Conservation (phyloP, 1,140 invertebrate species). For the Mercenaria mercenaria region DNA sequence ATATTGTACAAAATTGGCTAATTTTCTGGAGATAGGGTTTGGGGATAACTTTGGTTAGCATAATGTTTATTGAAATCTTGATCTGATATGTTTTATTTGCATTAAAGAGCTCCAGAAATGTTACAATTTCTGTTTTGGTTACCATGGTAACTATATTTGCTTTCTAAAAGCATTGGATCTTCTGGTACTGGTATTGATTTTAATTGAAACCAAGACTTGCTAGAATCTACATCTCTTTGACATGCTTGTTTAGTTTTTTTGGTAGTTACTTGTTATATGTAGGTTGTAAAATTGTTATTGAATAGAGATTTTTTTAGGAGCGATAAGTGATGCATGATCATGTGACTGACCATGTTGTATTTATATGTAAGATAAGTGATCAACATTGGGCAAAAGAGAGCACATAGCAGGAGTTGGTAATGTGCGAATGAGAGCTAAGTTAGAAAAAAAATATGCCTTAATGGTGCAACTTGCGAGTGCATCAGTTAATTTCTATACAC, state of each 20-base stretch:
- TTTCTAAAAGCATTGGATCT: constrained; percentile 54
- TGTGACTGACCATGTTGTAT: too few relatives aligned
- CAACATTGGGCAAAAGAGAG: too few relatives aligned
- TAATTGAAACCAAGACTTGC: constrained; percentile 37
- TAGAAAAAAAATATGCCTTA: too few relatives aligned
- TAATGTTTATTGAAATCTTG: constrained; percentile 18
- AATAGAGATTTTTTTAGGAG: background rate
- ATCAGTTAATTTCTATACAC: too few relatives aligned
- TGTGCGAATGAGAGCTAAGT: too few relatives aligned
- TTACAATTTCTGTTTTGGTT: constrained; percentile 47
- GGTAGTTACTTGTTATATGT: background rate
- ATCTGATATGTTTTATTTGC: constrained; percentile 51
- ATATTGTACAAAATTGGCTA: background rate
- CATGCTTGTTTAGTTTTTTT: constrained; percentile 6
- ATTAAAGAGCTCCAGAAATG: constrained; percentile 48
- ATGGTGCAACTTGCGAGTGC: too few relatives aligned
- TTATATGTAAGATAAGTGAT: too few relatives aligned
- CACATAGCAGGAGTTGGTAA: too few relatives aligned
- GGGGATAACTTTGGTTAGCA: constrained; percentile 12
- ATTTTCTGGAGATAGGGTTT: background rate
- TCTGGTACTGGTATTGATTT: constrained; percentile 35
- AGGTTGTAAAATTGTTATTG: background rate
- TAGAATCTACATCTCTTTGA: background rate
- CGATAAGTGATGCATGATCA: too few relatives aligned
- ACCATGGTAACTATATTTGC: constrained; percentile 41